Conservation (phyloP, 2,888 invertebrate genomes). For the Hirtodrosophila cameraria region DNA sequence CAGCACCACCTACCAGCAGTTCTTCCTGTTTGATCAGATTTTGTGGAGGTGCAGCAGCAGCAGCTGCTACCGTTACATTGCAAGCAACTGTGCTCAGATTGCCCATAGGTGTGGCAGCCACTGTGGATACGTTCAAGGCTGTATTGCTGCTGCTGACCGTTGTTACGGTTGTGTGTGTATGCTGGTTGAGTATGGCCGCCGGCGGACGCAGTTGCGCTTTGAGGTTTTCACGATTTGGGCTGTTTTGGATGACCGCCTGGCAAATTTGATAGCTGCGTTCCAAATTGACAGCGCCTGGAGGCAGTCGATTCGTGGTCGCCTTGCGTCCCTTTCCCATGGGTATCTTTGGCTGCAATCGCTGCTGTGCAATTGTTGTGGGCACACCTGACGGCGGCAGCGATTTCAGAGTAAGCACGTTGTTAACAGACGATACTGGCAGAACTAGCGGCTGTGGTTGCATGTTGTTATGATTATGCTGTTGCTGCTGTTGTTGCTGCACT, state of each 20-base stretch:
- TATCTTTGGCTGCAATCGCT: slow-evolving; percentile 80
- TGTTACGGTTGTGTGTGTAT: slow-evolving; percentile 35
- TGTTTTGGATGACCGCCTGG: slow-evolving; percentile 96
- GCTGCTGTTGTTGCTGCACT: slow-evolving; percentile 33
- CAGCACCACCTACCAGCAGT: slow-evolving; percentile 54
- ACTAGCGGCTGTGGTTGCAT: slow-evolving; percentile 43
- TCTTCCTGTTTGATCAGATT: slow-evolving; percentile 75
- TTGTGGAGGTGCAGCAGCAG: slow-evolving; percentile 66
- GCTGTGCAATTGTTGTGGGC: slow-evolving; percentile 83
- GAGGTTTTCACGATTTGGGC: slow-evolving; percentile 94
- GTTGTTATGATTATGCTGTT: slow-evolving; percentile 57
- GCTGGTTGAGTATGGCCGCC: slow-evolving; percentile 87
- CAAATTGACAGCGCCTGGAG: slow-evolving; percentile 95
- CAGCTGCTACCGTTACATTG: slow-evolving; percentile 49
- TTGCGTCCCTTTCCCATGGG: slow-evolving; percentile 83
- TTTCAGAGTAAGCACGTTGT: slow-evolving; percentile 77
- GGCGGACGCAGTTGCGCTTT: slow-evolving; percentile 94
- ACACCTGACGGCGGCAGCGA: slow-evolving; percentile 79
- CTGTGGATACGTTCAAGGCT: slow-evolving; percentile 63
- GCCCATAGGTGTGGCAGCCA: slow-evolving; percentile 64
- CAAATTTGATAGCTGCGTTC: slow-evolving; percentile 98
- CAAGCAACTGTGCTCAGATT: slow-evolving; percentile 47
- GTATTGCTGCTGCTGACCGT: slow-evolving; percentile 57
- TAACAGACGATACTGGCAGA: slow-evolving; percentile 82
- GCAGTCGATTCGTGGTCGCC: slow-evolving; percentile 88